A percentile compares a stretch with the other conserved stretches of the same genome.
Conservation (phyloP, 2,113 vertebrate genomes). For the Nothoprocta perdicaria region DNA sequence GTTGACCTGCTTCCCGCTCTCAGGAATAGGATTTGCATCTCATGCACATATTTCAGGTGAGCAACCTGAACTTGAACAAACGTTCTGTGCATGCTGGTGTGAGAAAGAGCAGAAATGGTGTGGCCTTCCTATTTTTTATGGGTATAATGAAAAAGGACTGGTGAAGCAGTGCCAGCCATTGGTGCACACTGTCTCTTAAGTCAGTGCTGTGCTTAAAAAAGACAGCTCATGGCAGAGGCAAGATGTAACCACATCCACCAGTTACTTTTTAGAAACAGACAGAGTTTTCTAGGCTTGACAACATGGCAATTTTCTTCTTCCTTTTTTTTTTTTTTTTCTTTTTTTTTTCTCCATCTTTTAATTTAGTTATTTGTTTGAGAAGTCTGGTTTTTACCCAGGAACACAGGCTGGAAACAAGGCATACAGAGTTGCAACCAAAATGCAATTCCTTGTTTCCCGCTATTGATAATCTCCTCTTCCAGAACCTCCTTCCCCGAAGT, state of each 20-base stretch:
- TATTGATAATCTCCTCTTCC: background rate
- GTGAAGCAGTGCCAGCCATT: background rate
- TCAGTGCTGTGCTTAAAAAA: background rate
- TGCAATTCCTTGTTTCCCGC: background rate
- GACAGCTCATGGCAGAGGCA: background rate
- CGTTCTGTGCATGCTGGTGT: background rate
- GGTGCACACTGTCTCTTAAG: background rate
- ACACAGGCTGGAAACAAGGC: background rate
- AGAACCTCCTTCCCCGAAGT: conserved; percentile 10
- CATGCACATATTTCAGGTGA: background rate
- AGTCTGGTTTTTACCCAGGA: background rate
- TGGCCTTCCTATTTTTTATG: background rate
- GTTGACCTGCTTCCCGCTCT: background rate
- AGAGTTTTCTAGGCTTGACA: background rate
- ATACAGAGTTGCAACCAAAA: background rate
- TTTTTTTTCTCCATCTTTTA: background rate
- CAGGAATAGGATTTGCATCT: background rate
- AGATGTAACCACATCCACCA: background rate
- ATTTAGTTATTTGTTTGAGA: background rate
- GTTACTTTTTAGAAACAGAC: background rate
- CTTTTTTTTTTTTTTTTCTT: background rate
- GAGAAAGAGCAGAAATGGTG: background rate
- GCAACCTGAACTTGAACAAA: background rate
- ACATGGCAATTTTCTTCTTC: background rate
- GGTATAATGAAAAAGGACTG: background rate